These are phyloP conservation scores for Typhlichthys subterraneus DNA, from an alignment of 2,797 vertebrate species.

Conservation along the genomic window DNA sequence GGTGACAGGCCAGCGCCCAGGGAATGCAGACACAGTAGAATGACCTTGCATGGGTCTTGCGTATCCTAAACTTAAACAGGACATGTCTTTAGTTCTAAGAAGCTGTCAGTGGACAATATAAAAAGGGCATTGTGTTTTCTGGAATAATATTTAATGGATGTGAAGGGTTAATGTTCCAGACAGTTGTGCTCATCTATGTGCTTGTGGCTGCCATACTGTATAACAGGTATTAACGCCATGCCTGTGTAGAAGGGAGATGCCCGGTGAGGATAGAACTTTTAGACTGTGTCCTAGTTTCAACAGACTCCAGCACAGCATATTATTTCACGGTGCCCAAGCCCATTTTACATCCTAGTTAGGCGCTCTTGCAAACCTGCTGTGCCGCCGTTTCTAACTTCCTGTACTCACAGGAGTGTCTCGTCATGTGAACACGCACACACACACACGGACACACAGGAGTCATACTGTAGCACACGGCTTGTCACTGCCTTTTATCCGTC, in stretches of 20 bases:
- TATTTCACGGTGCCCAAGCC: slow-evolving; percentile 70
- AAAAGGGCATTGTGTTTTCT: neutral
- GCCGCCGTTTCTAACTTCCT: slow-evolving; percentile 72
- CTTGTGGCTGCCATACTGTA: slow-evolving; percentile 19
- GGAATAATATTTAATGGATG: neutral
- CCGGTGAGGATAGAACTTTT: slow-evolving; percentile 56
- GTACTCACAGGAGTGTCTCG: slow-evolving; percentile 39
- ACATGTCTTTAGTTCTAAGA: neutral
- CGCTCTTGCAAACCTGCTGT: slow-evolving; percentile 71
- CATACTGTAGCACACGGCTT: slow-evolving; percentile 47
- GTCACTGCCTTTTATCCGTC: slow-evolving; percentile 79
- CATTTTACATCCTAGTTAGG: slow-evolving; percentile 72
- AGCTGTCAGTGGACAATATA: slow-evolving; percentile 6
- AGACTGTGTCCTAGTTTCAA: slow-evolving; percentile 71
- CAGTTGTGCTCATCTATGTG: slow-evolving; percentile 23
- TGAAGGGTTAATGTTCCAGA: too few relatives aligned
- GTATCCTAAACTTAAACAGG: neutral
- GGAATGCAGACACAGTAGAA: neutral
- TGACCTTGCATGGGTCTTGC: slow-evolving; percentile 5
- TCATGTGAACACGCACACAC: slow-evolving; percentile 12
- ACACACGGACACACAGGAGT: slow-evolving; percentile 20
- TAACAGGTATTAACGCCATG: slow-evolving; percentile 16
- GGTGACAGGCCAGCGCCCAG: neutral
- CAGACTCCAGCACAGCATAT: slow-evolving; percentile 72
- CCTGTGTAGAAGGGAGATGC: slow-evolving; percentile 8